phyloP scores from a whole-genome alignment of 2,888 invertebrate species.

The Blastobasis adustella region DNA sequence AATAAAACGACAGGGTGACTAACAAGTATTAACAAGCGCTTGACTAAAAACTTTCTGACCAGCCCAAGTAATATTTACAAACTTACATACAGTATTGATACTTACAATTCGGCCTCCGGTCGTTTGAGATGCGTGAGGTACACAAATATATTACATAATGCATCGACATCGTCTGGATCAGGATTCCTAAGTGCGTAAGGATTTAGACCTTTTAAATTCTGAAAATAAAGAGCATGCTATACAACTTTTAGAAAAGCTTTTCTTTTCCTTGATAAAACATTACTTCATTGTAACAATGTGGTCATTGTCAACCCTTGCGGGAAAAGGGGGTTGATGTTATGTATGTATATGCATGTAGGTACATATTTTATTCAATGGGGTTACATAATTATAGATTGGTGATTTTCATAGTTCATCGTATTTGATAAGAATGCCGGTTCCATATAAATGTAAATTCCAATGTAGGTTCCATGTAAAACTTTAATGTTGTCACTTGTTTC shows the following conservation, averaged over 20 bases:
- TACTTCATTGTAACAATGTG: neutral
- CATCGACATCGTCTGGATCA: constrained; percentile 34
- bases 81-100: constrained; percentile 5
- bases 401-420: neutral
- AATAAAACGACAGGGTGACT: neutral
- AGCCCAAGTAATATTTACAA: neutral
- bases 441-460: no score
- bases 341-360: neutral
- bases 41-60: neutral
- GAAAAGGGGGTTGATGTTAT: no score
- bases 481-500: neutral
- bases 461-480: no score
- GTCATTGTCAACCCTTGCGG: neutral
- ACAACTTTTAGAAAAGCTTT: neutral
- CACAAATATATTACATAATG: constrained; percentile 40
- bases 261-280: neutral
- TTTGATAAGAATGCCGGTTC: neutral
- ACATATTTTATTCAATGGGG: neutral
- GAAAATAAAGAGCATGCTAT: constrained; percentile 14
- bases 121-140: constrained; percentile 44
- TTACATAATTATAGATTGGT: neutral
- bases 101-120: constrained; percentile 47
- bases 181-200: constrained; percentile 39
- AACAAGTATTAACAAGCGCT: neutral
- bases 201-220: constrained; percentile 41